These are phyloP conservation scores for Suncus etruscus DNA, from an alignment of 2,113 vertebrate species.

Conservation along the genomic window DNA sequence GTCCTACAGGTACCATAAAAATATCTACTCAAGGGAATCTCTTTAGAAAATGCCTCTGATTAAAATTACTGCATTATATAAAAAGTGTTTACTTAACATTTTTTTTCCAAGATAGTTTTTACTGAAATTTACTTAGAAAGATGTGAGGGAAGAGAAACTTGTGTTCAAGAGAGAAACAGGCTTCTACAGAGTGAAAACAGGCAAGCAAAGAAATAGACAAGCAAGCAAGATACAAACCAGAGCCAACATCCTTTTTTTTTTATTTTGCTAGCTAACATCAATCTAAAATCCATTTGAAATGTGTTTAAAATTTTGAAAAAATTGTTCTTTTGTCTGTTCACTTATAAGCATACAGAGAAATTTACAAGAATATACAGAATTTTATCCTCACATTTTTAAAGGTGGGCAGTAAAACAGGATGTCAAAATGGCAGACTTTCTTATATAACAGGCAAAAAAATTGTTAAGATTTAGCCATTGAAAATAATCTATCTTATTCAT, in stretches of 20 bases:
- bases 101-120: not conserved
- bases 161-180: too few species aligned
- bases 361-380: not conserved
- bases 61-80: not conserved
- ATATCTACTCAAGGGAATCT: not conserved
- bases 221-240: too few species aligned
- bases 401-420: not conserved
- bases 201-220: too few species aligned
- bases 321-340: not conserved
- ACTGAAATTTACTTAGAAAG: too few species aligned
- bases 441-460: constrained; percentile 17
- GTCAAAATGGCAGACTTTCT: constrained; percentile 29
- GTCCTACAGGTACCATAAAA: not conserved
- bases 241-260: not conserved
- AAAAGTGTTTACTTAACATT: constrained; percentile 37
- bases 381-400: constrained; percentile 32
- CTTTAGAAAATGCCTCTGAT: not conserved
- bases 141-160: too few species aligned
- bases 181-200: too few species aligned
- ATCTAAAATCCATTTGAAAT: not conserved
- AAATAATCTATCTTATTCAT: constrained; percentile 44
- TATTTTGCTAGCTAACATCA: not conserved
- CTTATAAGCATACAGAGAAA: not conserved
- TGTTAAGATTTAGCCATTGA: not conserved
- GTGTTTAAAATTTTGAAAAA: not conserved